Conservation (phyloP, 2,797 vertebrate genomes). For the Fundulus diaphanus region DNA sequence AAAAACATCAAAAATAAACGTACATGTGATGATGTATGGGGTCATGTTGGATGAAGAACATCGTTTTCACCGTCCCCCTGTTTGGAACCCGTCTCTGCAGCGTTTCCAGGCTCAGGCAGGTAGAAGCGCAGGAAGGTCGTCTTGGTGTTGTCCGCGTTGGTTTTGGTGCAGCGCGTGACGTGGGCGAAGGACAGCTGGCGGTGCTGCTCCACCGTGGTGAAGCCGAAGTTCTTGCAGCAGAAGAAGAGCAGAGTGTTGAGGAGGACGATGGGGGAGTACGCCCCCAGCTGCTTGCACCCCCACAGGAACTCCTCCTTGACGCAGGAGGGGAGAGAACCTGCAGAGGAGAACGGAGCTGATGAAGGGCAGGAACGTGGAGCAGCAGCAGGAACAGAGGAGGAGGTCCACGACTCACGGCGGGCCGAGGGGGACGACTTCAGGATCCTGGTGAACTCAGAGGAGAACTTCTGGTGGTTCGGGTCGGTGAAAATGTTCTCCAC, state of each 20-base stretch:
- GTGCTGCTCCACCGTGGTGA: constrained; percentile 91
- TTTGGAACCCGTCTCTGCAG: constrained; percentile 46
- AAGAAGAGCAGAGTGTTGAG: constrained; percentile 98
- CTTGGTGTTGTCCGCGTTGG: constrained; percentile 84
- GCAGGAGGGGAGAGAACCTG: constrained; percentile 90
- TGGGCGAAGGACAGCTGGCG: constrained; percentile 93
- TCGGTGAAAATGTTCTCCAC: constrained; percentile 98
- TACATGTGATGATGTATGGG: too few relatives aligned
- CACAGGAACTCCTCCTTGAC: constrained; percentile 97
- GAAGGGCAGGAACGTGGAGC: background rate
- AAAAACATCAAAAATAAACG: too few relatives aligned
- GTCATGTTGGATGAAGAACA: too few relatives aligned
- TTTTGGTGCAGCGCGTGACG: constrained; percentile 88
- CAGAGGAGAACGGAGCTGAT: background rate
- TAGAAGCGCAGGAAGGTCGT: constrained; percentile 90
- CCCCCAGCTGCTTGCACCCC: constrained; percentile 96
- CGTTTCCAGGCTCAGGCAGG: constrained; percentile 81
- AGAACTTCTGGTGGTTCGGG: constrained; percentile 88
- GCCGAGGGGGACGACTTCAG: constrained; percentile 87
- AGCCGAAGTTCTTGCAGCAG: constrained; percentile 95
- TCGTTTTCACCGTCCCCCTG: background rate
- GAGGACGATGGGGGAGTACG: constrained; percentile 94
- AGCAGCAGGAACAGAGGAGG: background rate
- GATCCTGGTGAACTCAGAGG: constrained; percentile 87
- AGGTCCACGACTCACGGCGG: constrained; percentile 81